Conservation (phyloP, 2,113 vertebrate species). For the Hymenochirus boettgeri region DNA sequence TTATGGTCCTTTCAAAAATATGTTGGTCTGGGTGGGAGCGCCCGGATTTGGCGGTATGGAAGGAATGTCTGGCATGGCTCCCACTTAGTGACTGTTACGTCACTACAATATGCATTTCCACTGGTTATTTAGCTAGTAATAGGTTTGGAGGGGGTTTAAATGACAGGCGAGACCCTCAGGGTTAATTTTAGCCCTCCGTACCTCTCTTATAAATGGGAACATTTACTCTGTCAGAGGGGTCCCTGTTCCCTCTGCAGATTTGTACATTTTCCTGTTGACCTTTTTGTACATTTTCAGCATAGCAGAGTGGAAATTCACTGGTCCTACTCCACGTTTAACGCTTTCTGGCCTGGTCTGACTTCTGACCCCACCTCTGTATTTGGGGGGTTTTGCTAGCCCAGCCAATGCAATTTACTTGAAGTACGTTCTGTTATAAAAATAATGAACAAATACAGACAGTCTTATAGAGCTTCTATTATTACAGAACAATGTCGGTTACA, state of each 20-base stretch:
- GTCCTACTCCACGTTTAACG: conserved; percentile 9
- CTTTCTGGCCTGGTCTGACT: background rate
- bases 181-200: conserved; percentile 7
- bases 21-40: background rate
- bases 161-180: background rate
- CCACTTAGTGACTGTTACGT: background rate
- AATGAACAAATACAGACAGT: too few species aligned
- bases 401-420: too few species aligned
- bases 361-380: too few species aligned
- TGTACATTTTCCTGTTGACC: conserved; percentile 35
- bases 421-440: too few species aligned
- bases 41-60: background rate
- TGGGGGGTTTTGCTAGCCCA: too few species aligned
- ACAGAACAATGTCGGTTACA: too few species aligned
- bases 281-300: conserved; percentile 28
- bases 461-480: too few species aligned
- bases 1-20: background rate
- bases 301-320: conserved; percentile 32
- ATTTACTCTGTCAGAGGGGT: conserved; percentile 23
- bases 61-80: conserved; percentile 2
- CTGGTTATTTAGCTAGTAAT: background rate
- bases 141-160: too few species aligned
- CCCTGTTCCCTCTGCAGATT: conserved; percentile 36
- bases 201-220: conserved; percentile 23
- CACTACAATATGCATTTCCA: background rate